Conservation (phyloP, 2,888 invertebrate genomes). For the Erynnis tages region DNA sequence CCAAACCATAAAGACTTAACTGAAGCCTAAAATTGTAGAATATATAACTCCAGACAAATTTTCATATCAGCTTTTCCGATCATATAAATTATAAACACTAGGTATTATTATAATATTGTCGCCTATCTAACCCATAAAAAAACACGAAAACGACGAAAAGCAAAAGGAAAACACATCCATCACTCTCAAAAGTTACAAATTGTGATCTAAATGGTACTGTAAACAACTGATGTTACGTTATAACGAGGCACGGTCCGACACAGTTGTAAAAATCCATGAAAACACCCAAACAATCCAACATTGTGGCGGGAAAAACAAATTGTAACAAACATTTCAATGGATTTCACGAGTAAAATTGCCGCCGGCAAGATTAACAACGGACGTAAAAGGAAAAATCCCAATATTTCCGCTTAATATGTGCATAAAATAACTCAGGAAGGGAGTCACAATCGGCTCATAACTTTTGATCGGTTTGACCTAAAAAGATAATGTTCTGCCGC, state of each 20-base stretch:
- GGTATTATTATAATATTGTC: too few species aligned
- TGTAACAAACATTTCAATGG: constrained; percentile 17
- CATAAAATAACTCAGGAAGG: constrained; percentile 5
- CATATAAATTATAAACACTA: too few species aligned
- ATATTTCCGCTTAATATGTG: constrained; percentile 22
- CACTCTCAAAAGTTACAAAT: neutral
- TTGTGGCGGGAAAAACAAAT: constrained; percentile 13
- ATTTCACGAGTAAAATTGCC: constrained; percentile 7
- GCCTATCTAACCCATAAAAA: too few species aligned
- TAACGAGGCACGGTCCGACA: neutral
- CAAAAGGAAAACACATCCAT: too few species aligned
- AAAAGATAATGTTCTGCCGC: constrained; percentile 14
- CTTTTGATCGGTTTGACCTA: constrained; percentile 17
- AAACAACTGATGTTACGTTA: too few species aligned
- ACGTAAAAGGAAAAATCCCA: constrained; percentile 14
- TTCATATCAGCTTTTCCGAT: too few species aligned
- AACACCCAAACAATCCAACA: neutral
- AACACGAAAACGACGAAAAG: too few species aligned
- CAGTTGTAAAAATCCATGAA: constrained; percentile 4
- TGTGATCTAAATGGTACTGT: neutral
- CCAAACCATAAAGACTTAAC: too few species aligned
- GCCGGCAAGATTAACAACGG: constrained; percentile 4
- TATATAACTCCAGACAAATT: too few species aligned
- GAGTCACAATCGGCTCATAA: constrained; percentile 12
- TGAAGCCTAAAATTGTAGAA: too few species aligned